Conservation (phyloP, 2,113 vertebrate genomes). For the Corynorhinus townsendii region DNA sequence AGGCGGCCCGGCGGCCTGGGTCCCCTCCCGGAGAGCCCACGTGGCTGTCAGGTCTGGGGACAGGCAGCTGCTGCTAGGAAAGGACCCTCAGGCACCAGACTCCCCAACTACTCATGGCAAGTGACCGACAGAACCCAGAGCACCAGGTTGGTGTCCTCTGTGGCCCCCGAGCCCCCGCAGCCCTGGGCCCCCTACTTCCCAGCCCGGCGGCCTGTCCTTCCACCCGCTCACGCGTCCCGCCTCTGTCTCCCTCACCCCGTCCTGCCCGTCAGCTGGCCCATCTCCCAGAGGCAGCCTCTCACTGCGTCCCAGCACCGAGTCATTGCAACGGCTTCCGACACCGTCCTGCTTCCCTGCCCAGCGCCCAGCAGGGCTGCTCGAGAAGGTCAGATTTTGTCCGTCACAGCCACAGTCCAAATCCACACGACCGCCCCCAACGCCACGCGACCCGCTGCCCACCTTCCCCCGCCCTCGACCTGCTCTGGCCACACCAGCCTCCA, state of each 20-base stretch:
- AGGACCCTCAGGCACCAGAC: not conserved
- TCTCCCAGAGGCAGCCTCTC: not conserved
- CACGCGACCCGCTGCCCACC: accelerated
- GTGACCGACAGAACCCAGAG: not conserved
- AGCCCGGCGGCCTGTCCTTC: not conserved
- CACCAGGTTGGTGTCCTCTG: not conserved
- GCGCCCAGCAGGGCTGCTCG: not conserved
- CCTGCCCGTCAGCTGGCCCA: not conserved
- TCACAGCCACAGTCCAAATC: not conserved
- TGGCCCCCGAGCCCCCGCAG: not conserved
- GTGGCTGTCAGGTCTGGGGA: not conserved
- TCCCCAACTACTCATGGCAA: not conserved
- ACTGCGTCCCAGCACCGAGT: not conserved
- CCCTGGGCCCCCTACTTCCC: not conserved
- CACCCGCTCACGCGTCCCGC: not conserved
- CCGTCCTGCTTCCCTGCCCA: not conserved
- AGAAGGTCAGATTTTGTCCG: not conserved
- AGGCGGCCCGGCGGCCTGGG: not conserved
- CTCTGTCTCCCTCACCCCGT: too few relatives aligned
- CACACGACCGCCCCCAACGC: not conserved
- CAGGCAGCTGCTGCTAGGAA: not conserved
- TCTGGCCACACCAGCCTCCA: not conserved
- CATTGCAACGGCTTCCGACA: accelerated
- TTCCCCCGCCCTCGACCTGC: not conserved
- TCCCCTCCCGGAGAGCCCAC: not conserved